These are phyloP conservation scores for Poecilia wingei DNA, from an alignment of 2,797 vertebrate species.

Conservation along the genomic window DNA sequence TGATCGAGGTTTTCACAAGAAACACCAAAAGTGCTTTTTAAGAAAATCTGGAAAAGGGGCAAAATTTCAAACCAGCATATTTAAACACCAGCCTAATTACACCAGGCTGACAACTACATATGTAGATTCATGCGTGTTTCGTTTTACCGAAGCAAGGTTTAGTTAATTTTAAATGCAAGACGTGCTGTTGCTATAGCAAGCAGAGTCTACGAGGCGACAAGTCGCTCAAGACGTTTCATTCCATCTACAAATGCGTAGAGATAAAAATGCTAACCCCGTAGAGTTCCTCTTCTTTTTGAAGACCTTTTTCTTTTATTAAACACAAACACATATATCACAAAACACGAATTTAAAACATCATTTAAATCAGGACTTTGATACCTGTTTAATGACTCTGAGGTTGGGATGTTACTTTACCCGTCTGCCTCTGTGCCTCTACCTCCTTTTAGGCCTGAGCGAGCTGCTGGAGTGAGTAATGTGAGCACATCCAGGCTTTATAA, in stretches of 20 bases:
- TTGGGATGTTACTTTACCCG: conserved; percentile 16
- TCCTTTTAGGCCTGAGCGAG: conserved; percentile 24
- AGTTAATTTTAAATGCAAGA: conserved; percentile 45
- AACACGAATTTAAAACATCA: background rate
- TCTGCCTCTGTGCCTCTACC: conserved; percentile 15
- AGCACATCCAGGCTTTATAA: conserved; percentile 48
- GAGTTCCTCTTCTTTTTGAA: background rate
- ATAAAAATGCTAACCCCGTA: background rate
- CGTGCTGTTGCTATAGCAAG: conserved; percentile 65
- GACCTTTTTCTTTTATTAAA: background rate
- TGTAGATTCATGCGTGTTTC: background rate
- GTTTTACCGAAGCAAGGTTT: conserved; percentile 19
- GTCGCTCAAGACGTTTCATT: conserved; percentile 4
- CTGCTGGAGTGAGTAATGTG: conserved; percentile 55
- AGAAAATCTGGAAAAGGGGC: background rate
- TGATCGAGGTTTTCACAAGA: background rate
- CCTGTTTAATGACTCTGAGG: conserved; percentile 43
- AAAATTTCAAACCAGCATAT: background rate
- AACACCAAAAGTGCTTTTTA: background rate
- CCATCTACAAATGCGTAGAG: background rate
- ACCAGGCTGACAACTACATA: background rate
- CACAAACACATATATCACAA: background rate
- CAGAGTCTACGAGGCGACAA: conserved; percentile 41
- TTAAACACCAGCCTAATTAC: conserved; percentile 11
- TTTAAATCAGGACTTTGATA: conserved; percentile 41